Base-by-base conservation (phyloP, 2,797 vertebrate species). In the Cottoperca gobio region DNA sequence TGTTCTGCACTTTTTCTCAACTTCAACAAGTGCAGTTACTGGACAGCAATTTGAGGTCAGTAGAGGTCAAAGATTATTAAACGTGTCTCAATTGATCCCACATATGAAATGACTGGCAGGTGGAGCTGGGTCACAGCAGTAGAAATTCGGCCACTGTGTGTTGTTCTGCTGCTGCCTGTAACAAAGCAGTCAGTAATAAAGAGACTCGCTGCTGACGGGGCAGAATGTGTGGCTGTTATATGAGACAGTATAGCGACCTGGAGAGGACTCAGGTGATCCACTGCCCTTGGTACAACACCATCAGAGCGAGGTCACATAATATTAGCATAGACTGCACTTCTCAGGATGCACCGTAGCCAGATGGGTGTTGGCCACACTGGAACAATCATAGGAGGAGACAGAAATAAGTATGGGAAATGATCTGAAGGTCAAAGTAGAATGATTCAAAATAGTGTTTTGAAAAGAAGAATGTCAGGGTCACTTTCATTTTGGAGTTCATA, bases 171-270 rank as follows among this genome's bases (percentile, higher is more conserved):
- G 85, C 83, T 37, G 76, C 50, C 49, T 35, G 70, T 23, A 50
- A 70, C 62, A 23, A 45, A 46, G 52, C 62, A 3, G 48, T 52
- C 48, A 2, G 55, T 19, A 3, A 59, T 39, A 52, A 61, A 4
- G 48, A n/a, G 54, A 17, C 42, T 23, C 24, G 3, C 2, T 83
- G 93, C 89, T 92, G 92, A 94, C 65, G 33, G n/a, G 7, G 87
- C 86, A 78, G 59, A 83, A 67, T 35, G 28, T 7, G 65, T 72
- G 42, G 61, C 73, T 59, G 90, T 60, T 63, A 87, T 73, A 19
- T 46, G 87, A 93, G 77, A 76, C 54, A 1, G n/a, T 6, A 17
- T 0, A 2, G 1, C 28, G 35, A 54, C 42, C 54, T 3, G 24
- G 37, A 11, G 28, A 2, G 57, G 57, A 63, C 81, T 91, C 83